A percentile compares a stretch with the other conserved stretches of the same genome.
Evolutionary conservation across 2,797 vertebrate genomes (phyloP).

Genomic region (Thalassophryne amazonica): DNA sequence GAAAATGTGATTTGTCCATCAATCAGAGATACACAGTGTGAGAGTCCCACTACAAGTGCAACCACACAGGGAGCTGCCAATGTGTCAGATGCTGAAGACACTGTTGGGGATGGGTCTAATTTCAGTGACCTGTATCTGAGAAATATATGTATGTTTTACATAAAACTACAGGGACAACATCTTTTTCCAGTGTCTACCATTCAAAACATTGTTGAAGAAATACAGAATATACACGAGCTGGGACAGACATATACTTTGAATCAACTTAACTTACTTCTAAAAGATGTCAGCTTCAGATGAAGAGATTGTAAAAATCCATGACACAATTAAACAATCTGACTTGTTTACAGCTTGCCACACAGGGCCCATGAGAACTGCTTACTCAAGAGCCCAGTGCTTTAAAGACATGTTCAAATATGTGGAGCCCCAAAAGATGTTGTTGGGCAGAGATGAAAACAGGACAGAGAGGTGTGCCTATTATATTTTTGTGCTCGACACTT

Average conservation of each 20-base stretch:
- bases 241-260: constrained; percentile 27
- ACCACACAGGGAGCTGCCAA: no score
- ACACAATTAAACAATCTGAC: constrained; percentile 15
- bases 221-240: constrained; percentile 39
- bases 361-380: constrained; percentile 10
- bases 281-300: constrained; percentile 17
- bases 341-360: constrained; percentile 16
- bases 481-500: constrained; percentile 4
- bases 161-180: constrained; percentile 37
- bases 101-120: background rate
- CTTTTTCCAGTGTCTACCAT: constrained; percentile 35
- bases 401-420: constrained; percentile 28
- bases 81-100: no score
- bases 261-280: constrained; percentile 4
- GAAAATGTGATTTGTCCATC: no score
- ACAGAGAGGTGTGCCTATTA: constrained; percentile 13
- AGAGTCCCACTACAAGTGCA: no score
- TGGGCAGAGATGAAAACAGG: constrained; percentile 25
- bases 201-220: constrained; percentile 45
- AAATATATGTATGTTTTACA: constrained; percentile 28
- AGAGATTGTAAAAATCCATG: constrained; percentile 22
- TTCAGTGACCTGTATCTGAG: constrained; percentile 20
- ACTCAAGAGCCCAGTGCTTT: constrained; percentile 24
- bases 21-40: no score
- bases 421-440: constrained; percentile 1